Evolutionary conservation across 2,797 vertebrate species (phyloP).

Genomic region (Varecia variegata): DNA sequence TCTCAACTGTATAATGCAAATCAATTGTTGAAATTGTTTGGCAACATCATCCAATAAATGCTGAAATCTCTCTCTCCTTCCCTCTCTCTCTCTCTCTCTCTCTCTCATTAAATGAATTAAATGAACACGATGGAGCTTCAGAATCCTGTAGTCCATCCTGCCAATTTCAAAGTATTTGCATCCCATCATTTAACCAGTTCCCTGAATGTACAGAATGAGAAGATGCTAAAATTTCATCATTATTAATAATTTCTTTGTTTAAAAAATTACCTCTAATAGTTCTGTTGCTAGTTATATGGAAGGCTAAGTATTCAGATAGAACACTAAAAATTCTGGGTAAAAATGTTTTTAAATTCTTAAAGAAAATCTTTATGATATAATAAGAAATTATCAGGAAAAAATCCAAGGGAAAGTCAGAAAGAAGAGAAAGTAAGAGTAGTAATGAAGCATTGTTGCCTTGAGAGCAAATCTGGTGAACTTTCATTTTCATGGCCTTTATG

Average conservation of each 20-base stretch:
- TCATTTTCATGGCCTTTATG: background rate
- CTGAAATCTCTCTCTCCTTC: background rate
- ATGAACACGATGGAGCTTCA: background rate
- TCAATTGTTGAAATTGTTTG: slow-evolving; percentile 39
- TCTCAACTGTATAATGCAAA: slow-evolving; percentile 59
- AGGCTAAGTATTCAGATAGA: background rate
- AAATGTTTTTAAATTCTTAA: background rate
- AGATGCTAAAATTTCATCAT: background rate
- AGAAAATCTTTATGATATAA: background rate
- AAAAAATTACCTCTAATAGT: background rate
- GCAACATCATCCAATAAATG: background rate
- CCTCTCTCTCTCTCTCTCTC: background rate
- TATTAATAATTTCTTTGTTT: background rate
- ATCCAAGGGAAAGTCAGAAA: background rate
- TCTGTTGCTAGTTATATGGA: background rate
- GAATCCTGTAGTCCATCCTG: background rate
- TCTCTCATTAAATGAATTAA: background rate
- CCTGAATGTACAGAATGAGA: background rate
- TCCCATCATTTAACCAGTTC: background rate
- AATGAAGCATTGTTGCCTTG: background rate
- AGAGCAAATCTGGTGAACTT: background rate
- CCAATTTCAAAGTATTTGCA: background rate
- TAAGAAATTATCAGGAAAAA: background rate
- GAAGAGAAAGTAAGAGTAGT: background rate
- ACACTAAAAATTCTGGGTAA: background rate